Conservation (phyloP, 2,797 vertebrate species). For the Eidolon dupreanum region DNA sequence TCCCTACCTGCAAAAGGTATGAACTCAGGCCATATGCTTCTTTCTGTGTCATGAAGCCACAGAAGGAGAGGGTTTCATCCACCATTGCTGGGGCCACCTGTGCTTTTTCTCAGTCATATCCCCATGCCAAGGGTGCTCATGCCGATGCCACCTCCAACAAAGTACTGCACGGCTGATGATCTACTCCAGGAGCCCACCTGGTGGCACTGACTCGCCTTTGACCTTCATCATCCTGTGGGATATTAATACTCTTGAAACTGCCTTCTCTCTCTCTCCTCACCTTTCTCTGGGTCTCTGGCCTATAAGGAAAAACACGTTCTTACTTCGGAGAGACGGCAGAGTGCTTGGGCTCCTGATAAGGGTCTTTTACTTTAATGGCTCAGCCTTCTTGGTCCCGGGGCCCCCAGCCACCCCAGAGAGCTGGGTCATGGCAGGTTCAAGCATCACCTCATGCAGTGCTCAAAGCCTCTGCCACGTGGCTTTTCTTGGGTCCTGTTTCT, state of each 20-base stretch:
- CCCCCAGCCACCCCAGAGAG: not conserved
- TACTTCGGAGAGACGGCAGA: not conserved
- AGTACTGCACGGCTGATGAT: too few relatives aligned
- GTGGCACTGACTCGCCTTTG: not conserved
- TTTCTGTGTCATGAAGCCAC: not conserved
- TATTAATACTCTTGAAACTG: not conserved
- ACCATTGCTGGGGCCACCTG: not conserved
- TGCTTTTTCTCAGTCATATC: not conserved
- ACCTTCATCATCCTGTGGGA: not conserved
- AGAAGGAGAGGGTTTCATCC: not conserved
- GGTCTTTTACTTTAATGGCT: not conserved
- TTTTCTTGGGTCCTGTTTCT: not conserved
- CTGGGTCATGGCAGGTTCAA: not conserved
- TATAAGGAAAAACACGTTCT: not conserved
- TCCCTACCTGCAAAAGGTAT: not conserved
- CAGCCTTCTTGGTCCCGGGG: not conserved
- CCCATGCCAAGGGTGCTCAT: not conserved
- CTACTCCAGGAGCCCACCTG: not conserved
- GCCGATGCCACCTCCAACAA: not conserved
- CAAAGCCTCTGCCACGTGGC: not conserved
- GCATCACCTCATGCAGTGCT: not conserved
- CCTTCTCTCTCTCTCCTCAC: not conserved
- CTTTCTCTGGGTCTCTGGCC: not conserved
- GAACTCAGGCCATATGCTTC: not conserved
- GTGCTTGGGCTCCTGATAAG: not conserved